A percentile compares a stretch with the other conserved stretches of the same genome.
Evolutionary conservation across 1,140 invertebrate genomes (phyloP).

Genomic region (Platyscapa corneri): DNA sequence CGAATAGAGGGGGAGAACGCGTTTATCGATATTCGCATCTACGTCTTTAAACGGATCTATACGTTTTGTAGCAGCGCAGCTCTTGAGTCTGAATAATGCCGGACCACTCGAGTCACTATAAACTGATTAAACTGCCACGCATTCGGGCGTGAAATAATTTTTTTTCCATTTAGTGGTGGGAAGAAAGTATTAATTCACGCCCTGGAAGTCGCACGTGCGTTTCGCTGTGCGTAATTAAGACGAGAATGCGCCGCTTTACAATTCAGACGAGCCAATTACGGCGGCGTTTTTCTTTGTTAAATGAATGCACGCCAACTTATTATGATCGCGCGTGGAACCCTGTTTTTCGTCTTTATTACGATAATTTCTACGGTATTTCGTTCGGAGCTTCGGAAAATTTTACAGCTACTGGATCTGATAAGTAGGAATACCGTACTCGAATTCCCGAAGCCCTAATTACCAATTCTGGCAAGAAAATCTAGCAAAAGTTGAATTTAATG

Average conservation of each 20-base stretch:
- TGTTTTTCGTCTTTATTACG: background rate
- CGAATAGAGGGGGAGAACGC: background rate
- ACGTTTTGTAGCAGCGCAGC: background rate
- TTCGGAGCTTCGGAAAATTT: background rate
- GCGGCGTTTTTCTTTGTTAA: background rate
- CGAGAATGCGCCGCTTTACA: background rate
- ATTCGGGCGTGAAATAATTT: background rate
- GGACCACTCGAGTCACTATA: background rate
- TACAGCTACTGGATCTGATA: background rate
- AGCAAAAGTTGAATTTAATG: too few species aligned
- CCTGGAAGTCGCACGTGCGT: background rate
- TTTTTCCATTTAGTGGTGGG: background rate
- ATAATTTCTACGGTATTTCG: background rate
- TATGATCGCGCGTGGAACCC: background rate
- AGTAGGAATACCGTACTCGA: background rate
- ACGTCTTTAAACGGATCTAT: conserved; percentile 42
- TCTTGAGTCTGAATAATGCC: conserved; percentile 1
- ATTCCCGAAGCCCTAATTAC: too few species aligned
- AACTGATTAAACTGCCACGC: conserved; percentile 10
- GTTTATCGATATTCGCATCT: conserved; percentile 19
- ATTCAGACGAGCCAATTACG: background rate
- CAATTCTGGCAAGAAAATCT: too few species aligned
- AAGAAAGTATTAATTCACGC: background rate
- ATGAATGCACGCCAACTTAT: background rate
- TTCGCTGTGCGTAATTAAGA: background rate